Conservation (phyloP, 2,888 invertebrate genomes). For the Acanthococcus lagerstroemiae region DNA sequence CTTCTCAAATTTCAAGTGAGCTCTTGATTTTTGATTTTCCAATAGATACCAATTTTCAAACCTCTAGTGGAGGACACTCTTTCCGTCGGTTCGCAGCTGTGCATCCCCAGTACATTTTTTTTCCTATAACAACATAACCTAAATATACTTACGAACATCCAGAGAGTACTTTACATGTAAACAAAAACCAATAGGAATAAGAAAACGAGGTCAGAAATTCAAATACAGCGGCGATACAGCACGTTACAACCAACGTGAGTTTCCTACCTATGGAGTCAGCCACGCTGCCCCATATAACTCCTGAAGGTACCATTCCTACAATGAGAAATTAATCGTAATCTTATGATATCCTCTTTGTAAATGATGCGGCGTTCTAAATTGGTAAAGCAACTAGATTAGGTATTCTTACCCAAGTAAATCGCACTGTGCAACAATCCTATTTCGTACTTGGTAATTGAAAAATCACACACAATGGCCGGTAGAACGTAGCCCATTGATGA, state of each 20-base stretch:
- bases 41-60: too few relatives aligned
- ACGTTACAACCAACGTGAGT: constrained; percentile 56
- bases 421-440: constrained; percentile 62
- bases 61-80: too few relatives aligned
- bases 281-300: constrained; percentile 65
- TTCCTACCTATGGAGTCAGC: constrained; percentile 63
- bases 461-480: constrained; percentile 64
- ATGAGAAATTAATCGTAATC: constrained; percentile 26
- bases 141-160: constrained; percentile 60
- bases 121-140: not conserved
- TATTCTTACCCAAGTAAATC: constrained; percentile 54
- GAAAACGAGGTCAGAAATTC: constrained; percentile 55
- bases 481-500: constrained; percentile 62
- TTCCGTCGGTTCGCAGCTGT: too few relatives aligned
- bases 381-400: not conserved
- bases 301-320: constrained; percentile 64
- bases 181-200: constrained; percentile 55
- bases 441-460: constrained; percentile 54
- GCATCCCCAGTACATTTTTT: not conserved
- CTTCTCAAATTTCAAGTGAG: too few relatives aligned
- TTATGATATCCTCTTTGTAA: not conserved
- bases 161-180: constrained; percentile 57
- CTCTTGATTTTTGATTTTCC: too few relatives aligned
- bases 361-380: not conserved
- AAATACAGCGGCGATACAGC: constrained; percentile 53